Conservation (phyloP, 2,797 vertebrate genomes). For the Etheostoma perlongum region DNA sequence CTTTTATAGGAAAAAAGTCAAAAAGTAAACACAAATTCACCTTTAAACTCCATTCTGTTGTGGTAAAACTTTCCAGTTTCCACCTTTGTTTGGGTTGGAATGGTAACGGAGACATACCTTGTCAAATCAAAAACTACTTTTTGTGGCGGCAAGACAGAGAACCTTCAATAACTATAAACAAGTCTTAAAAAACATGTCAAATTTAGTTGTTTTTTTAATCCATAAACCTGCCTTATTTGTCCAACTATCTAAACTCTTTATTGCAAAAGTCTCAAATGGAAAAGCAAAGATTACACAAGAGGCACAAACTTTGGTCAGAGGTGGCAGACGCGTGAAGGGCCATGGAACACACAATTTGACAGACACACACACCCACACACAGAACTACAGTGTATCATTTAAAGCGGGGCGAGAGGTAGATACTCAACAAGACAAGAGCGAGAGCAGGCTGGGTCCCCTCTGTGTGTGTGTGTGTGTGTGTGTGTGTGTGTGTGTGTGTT, state of each 20-base stretch:
- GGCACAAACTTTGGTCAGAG: slow-evolving; percentile 13
- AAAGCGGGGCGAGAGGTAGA: slow-evolving; percentile 84
- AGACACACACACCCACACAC: slow-evolving; percentile 50
- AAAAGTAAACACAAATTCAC: background rate
- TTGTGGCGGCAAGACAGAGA: background rate
- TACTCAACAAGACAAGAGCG: slow-evolving; percentile 74
- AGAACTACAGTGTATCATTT: slow-evolving; percentile 77
- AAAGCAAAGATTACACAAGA: background rate
- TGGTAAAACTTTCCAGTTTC: background rate
- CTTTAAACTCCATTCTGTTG: background rate
- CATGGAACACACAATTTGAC: slow-evolving; percentile 2
- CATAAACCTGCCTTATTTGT: background rate
- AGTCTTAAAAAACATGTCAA: background rate
- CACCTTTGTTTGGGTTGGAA: slow-evolving; percentile 13
- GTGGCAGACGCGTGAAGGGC: slow-evolving; percentile 1
- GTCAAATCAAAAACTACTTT: background rate
- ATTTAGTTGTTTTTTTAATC: background rate
- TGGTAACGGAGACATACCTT: background rate
- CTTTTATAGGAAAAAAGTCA: background rate
- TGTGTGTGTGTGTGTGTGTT: slow-evolving; percentile 35
- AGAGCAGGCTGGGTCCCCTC: slow-evolving; percentile 47
- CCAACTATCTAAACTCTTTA: background rate
- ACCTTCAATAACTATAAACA: background rate
- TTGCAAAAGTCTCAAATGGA: background rate
- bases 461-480: slow-evolving; percentile 4